Evolutionary conservation across 2,888 invertebrate genomes (phyloP).

Genomic region (Perdita meconis): DNA sequence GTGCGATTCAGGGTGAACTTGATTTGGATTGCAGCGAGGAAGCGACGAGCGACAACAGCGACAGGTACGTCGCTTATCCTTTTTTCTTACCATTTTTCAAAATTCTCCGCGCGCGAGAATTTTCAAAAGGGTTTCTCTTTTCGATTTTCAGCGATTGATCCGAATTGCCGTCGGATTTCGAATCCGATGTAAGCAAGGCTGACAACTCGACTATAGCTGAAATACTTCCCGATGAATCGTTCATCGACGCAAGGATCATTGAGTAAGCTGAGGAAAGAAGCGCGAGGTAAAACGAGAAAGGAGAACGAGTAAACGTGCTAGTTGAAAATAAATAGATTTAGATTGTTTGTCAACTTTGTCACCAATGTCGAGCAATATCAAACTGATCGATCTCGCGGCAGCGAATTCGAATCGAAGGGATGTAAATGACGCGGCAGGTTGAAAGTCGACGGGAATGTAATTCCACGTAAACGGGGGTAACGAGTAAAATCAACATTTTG

Average conservation of each 20-base stretch:
- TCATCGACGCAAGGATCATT: constrained; percentile 40
- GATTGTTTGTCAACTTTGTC: constrained; percentile 36
- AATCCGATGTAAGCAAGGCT: constrained; percentile 73
- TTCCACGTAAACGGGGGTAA: background rate
- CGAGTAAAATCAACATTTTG: constrained; percentile 23
- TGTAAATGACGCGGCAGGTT: constrained; percentile 36
- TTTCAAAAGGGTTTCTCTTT: too few species aligned
- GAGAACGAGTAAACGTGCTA: constrained; percentile 8
- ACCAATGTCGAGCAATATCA: constrained; percentile 26
- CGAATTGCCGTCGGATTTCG: constrained; percentile 75
- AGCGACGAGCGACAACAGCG: constrained; percentile 86
- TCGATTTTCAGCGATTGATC: constrained; percentile 79
- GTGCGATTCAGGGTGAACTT: constrained; percentile 95
- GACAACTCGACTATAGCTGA: constrained; percentile 61
- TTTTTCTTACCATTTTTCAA: background rate
- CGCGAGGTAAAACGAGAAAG: background rate
- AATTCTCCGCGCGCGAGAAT: too few species aligned
- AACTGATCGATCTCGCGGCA: constrained; percentile 47
- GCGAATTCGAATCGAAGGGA: constrained; percentile 39
- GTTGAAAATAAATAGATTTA: constrained; percentile 32
- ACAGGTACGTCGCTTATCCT: constrained; percentile 85
- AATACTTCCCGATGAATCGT: constrained; percentile 40
- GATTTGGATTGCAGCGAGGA: constrained; percentile 88
- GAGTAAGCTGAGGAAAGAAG: constrained; percentile 7
- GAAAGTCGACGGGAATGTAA: constrained; percentile 14